Evolutionary conservation across 37 sponge, comb jelly and placozoan species (phyloP), one percentile per base, ranked within the genome.

Genomic region (Chondrilla cf. caribensis): DNA sequence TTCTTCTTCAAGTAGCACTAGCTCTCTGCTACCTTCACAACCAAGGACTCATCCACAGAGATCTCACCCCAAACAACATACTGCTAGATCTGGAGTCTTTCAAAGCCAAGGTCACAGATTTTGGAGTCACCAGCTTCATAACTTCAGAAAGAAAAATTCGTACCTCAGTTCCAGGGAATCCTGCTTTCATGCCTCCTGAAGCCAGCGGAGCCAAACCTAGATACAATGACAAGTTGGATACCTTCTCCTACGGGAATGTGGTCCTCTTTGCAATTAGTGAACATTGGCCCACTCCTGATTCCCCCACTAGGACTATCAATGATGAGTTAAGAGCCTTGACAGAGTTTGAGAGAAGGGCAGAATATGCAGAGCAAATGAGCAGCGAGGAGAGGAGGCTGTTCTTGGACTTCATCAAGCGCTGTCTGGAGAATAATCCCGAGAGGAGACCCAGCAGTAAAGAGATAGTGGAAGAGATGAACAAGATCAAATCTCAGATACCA

Each of bases 121-220:
- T 73, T 73, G 76, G 76, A 5, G 24, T 73, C 9, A 42, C 42
- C 9, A 15, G 76, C 5, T 40, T 39, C n/a, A 18, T 43, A 11
- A 42, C 36, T 24, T 37, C 76, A 39, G 17, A 1, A 4, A 2
- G 17, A 0, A 38, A 18, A 2, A 42, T 21, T 0, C 19, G 19
- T 17, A 73, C 24, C 11, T 73, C 76, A 3, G 38, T 39, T 3
- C 38, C 38, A 24, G 76, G 76, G 2, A 73, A 32, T 3, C 76
- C 76, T 25, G 76, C 76, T 39, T 73, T 73, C 76, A 73, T 73
- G 76, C 44, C 76, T 39, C 76, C 76, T 40, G 76, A 73, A 39
- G 41, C 76, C 40, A 35, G 29, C n/a, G 38, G 36, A 0, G 1
- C 9, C 9, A 19, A 19, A 3, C 76, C 76, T 1, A 22, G 21